Conservation (phyloP, 2,888 invertebrate species). For the Gisinianus flammeolus region DNA sequence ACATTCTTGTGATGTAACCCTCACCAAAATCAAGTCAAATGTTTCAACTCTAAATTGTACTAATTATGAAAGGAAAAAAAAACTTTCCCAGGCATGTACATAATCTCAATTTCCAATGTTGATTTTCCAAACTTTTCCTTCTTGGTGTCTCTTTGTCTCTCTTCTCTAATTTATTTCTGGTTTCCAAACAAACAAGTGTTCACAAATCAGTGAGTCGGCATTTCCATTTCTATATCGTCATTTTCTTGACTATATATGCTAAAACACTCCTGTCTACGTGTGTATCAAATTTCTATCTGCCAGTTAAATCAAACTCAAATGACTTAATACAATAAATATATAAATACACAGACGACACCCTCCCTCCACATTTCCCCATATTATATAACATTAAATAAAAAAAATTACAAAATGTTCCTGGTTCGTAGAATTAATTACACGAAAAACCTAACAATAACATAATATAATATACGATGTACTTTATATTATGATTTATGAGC, state of each 20-base stretch:
- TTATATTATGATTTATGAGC: neutral
- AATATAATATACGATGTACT: neutral
- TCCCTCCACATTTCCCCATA: neutral
- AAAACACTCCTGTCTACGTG: neutral
- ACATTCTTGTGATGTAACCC: conserved; percentile 12
- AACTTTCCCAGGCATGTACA: conserved; percentile 12
- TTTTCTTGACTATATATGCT: neutral
- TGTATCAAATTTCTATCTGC: too few relatives aligned
- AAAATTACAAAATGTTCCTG: neutral
- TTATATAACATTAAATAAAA: neutral
- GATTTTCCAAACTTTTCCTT: neutral
- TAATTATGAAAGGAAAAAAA: conserved; percentile 6
- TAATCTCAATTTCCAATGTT: neutral
- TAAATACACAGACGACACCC: neutral
- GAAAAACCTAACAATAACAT: neutral
- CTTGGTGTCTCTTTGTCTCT: neutral
- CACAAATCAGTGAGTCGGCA: neutral
- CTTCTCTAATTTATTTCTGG: neutral
- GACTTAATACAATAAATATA: neutral
- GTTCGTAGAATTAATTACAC: neutral
- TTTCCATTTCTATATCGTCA: too few relatives aligned
- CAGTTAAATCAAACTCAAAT: too few relatives aligned
- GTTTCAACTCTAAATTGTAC: conserved; percentile 14
- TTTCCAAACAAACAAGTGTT: neutral
- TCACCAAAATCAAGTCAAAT: conserved; percentile 16